Conservation (phyloP, 1,140 invertebrate genomes). For the Drosophila nigrodunni region DNA sequence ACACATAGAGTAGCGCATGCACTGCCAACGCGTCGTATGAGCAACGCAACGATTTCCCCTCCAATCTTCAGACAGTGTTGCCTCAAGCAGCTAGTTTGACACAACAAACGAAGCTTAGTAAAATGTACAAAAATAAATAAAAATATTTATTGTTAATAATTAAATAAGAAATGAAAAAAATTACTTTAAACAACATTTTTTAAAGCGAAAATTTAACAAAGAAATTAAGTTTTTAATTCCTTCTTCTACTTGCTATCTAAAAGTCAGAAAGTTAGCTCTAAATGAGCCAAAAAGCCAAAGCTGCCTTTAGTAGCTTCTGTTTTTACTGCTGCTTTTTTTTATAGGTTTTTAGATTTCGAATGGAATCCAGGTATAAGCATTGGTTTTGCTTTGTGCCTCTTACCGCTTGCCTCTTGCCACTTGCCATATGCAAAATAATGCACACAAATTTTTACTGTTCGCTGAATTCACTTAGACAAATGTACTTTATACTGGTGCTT, state of each 20-base stretch:
- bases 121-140: too few relatives aligned
- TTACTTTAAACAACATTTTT: too few relatives aligned
- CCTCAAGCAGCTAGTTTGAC: not conserved
- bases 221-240: too few relatives aligned
- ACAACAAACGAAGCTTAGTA: too few relatives aligned
- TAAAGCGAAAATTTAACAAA: too few relatives aligned
- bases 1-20: constrained; percentile 18
- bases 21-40: constrained; percentile 67
- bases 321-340: not conserved
- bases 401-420: constrained; percentile 3
- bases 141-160: too few relatives aligned
- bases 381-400: not conserved
- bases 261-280: too few relatives aligned
- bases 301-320: constrained; percentile 5
- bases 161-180: too few relatives aligned
- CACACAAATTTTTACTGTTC: constrained; percentile 59
- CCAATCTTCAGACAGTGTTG: not conserved
- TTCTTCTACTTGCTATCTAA: too few relatives aligned
- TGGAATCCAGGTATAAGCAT: constrained; percentile 16
- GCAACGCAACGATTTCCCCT: constrained; percentile 45
- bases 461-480: constrained; percentile 71
- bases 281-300: too few relatives aligned
- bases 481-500: constrained; percentile 27
- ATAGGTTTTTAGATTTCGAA: constrained; percentile 48
- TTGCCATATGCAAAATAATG: constrained; percentile 72